Evolutionary conservation across 2,797 vertebrate genomes (phyloP).

Genomic region (Sphaeramia orbicularis): DNA sequence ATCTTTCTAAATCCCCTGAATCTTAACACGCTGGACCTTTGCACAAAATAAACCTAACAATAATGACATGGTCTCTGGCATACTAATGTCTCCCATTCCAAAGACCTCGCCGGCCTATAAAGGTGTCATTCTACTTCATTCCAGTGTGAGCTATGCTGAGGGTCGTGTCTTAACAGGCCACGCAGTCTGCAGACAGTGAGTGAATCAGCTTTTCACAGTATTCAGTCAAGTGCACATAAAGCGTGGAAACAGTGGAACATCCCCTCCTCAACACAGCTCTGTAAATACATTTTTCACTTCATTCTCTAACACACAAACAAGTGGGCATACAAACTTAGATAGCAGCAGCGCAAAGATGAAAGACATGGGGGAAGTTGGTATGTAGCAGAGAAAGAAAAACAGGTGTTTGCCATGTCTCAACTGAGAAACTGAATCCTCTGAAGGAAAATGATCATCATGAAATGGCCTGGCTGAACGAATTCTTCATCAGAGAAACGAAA

Average conservation of each 20-base stretch:
- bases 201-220: too few relatives aligned
- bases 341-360: not conserved
- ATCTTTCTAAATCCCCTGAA: too few relatives aligned
- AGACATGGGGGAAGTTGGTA: not conserved
- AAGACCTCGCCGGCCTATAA: not conserved
- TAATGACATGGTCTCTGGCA: too few relatives aligned
- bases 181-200: slow-evolving; percentile 3
- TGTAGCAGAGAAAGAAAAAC: slow-evolving; percentile 21
- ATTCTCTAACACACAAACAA: too few relatives aligned
- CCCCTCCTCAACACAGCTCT: not conserved
- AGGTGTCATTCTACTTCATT: slow-evolving; percentile 34
- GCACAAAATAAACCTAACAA: too few relatives aligned
- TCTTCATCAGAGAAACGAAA: not conserved
- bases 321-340: not conserved
- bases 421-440: not conserved
- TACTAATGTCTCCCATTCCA: too few relatives aligned
- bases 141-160: slow-evolving; percentile 25
- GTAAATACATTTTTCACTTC: slow-evolving; percentile 10
- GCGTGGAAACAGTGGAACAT: slow-evolving; percentile 31
- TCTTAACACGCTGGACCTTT: too few relatives aligned
- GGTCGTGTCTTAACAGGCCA: slow-evolving; percentile 66
- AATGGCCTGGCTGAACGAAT: not conserved
- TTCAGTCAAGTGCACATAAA: not conserved
- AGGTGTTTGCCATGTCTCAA: slow-evolving; percentile 27
- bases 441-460: not conserved